phyloP scores from a whole-genome alignment of 2,888 invertebrate genomes.

The Criorhina ranunculi region DNA sequence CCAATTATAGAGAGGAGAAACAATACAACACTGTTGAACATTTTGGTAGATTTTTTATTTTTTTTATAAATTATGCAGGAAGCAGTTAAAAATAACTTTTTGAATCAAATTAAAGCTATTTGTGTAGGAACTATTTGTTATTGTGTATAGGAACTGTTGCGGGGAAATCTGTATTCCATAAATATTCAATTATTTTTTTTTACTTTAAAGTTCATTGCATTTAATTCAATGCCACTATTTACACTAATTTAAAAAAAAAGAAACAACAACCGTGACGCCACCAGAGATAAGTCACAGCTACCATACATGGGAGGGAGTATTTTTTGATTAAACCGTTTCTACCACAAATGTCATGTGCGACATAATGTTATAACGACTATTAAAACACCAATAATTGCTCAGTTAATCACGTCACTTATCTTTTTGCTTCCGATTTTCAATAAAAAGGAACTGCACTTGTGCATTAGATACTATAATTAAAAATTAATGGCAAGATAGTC shows the following conservation, averaged over 20 bases:
- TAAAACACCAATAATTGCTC: slow-evolving; percentile 16
- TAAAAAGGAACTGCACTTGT: neutral
- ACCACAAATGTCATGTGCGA: slow-evolving; percentile 27
- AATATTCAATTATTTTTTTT: neutral
- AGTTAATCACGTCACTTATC: slow-evolving; percentile 56
- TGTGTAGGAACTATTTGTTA: slow-evolving; percentile 43
- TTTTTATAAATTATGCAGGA: neutral
- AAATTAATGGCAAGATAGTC: neutral
- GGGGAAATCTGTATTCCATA: slow-evolving; percentile 3
- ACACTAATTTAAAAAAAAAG: slow-evolving; percentile 6
- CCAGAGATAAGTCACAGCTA: slow-evolving; percentile 7
- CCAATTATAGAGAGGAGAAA: slow-evolving; percentile 27
- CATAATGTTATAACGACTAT: slow-evolving; percentile 6
- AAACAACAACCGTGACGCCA: slow-evolving; percentile 12
- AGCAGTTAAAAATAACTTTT: slow-evolving; percentile 10
- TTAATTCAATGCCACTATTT: slow-evolving; percentile 24
- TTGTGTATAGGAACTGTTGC: slow-evolving; percentile 10
- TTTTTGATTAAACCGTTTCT: neutral
- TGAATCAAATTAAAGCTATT: slow-evolving; percentile 24
- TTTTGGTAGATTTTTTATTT: slow-evolving; percentile 24
- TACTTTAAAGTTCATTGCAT: slow-evolving; percentile 3
- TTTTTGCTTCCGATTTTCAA: slow-evolving; percentile 40
- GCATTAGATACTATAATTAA: neutral
- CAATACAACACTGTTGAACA: slow-evolving; percentile 34
- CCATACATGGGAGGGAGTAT: neutral